Percentiles rank a stretch among this genome's conserved stretches.
These are phyloP conservation scores for Heteronetta atricapilla DNA, from an alignment of 2,113 vertebrate genomes.

Conservation along the genomic window DNA sequence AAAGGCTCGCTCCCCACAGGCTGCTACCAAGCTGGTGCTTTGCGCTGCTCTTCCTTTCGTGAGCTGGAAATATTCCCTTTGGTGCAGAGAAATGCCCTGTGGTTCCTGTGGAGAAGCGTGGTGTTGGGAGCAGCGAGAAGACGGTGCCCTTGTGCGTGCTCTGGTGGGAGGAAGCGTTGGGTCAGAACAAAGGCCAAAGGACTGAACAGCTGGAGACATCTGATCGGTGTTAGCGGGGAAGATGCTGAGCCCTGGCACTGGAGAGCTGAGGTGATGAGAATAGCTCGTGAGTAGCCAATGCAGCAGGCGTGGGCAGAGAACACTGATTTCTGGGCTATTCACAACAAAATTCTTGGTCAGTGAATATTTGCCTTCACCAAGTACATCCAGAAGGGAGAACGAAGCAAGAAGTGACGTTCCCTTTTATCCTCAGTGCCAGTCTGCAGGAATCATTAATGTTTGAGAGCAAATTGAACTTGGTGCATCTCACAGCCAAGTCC, in stretches of 20 bases:
- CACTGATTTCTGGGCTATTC: background rate
- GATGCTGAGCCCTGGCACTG: background rate
- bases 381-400: background rate
- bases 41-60: background rate
- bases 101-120: background rate
- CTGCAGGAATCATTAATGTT: background rate
- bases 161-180: background rate
- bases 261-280: background rate
- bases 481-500: background rate
- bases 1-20: background rate
- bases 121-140: background rate
- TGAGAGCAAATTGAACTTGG: background rate
- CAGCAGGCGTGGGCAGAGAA: background rate
- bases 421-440: background rate
- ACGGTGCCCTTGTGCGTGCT: background rate
- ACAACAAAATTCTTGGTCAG: background rate
- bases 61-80: constrained; percentile 33
- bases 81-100: constrained; percentile 21
- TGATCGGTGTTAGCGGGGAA: background rate
- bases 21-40: background rate
- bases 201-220: background rate
- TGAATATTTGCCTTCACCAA: background rate
- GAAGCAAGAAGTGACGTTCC: background rate
- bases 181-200: background rate
- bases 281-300: background rate